Evolutionary conservation across 2,797 vertebrate species (phyloP).

Genomic region (Meriones psammophilus): DNA sequence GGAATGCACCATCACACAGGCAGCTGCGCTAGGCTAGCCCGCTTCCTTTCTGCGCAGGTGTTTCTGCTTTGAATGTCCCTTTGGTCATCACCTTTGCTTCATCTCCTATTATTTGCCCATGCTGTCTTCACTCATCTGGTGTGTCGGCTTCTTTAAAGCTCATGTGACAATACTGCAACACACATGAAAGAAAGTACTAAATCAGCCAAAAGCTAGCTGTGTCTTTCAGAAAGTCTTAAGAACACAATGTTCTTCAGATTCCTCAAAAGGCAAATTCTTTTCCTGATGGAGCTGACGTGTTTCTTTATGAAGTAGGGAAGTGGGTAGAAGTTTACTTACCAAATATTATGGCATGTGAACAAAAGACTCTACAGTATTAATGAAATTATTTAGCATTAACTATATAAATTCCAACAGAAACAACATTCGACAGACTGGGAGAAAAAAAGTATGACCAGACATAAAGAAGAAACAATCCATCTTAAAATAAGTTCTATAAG

Average conservation of each 20-base stretch:
- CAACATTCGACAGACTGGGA: neutral
- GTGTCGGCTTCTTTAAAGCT: slow-evolving; percentile 42
- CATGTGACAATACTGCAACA: slow-evolving; percentile 16
- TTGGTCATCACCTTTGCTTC: neutral
- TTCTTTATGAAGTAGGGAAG: slow-evolving; percentile 40
- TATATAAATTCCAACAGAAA: slow-evolving; percentile 34
- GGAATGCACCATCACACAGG: neutral
- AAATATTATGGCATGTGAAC: neutral
- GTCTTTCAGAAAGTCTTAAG: slow-evolving; percentile 56
- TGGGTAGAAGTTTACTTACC: neutral
- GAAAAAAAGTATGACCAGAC: slow-evolving; percentile 10
- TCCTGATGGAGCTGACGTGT: neutral
- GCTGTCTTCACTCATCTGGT: neutral
- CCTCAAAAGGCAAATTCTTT: slow-evolving; percentile 43
- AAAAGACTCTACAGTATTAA: slow-evolving; percentile 3
- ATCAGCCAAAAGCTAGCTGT: neutral
- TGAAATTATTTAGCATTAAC: slow-evolving; percentile 57
- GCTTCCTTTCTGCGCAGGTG: neutral
- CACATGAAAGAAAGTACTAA: neutral
- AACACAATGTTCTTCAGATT: neutral
- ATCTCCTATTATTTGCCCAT: neutral
- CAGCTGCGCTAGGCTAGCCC: neutral
- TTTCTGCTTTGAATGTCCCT: neutral
- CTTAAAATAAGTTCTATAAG: slow-evolving; percentile 35
- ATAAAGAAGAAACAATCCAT: slow-evolving; percentile 27